Evolutionary conservation across 92 coral and sea anemone species (phyloP), one percentile per base, ranked within the genome.

Genomic region (Desmophyllum pertusum): DNA sequence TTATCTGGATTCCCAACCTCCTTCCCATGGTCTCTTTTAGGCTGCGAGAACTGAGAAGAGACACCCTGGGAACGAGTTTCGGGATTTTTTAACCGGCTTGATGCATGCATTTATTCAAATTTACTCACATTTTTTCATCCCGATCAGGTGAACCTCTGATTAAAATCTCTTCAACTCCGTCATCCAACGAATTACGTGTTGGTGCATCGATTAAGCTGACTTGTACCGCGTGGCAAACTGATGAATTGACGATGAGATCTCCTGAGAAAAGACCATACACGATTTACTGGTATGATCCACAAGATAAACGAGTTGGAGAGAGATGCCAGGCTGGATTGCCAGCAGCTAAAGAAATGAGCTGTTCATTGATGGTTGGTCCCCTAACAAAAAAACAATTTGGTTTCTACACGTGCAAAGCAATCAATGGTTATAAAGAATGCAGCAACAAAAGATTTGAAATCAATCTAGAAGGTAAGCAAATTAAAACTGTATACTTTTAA

Each of bases 321-420:
- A 4, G 4, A 23, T 76, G 80, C 23, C 8, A 3, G 36, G 75
- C 75, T 23, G 52, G 52, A 13, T 41, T 17, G 19, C 51, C 15
- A 41, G 18, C 50, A 23, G 21, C 29, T 70, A 23, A 17, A 21
- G 15, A n/a, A 3, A 6, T 76, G 67, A 36, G 37, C 0, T 76
- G 80, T 48, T 53, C 80, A 23, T 59, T 76, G 5, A 17, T n/a
- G 10, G 33, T 75, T 36, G 48, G 19, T 36, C 5, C 33, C 27
- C 42, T 33, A 4, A 17, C n/a, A 2, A 10, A 76, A n/a, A 15
- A 23, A 31, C 9, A 14, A 11, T 9, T 38, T 36, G 67, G 67
- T 15, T 23, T 53, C 27, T 76, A 36, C 42, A 52, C 80, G 19
- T 76, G 80, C 80, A 19, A 55, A 38, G 80, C 68, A 23, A 76